Conservation (phyloP, 2,888 invertebrate species). For the Branchipolynoe longqiensis region DNA sequence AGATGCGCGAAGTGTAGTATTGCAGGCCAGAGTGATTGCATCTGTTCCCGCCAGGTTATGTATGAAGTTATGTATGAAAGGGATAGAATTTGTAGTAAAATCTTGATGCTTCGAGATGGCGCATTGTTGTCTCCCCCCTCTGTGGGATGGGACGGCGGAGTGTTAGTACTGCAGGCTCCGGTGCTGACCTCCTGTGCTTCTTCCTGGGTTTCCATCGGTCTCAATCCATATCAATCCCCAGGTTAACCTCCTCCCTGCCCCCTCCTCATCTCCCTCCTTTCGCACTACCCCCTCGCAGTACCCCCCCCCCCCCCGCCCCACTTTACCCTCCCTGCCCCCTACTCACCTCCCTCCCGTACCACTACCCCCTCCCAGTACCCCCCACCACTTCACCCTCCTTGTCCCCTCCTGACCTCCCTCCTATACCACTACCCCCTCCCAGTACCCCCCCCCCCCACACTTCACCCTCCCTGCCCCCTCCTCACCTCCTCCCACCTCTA, state of each 20-base stretch:
- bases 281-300: neutral
- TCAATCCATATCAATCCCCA: no score
- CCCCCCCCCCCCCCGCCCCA: neutral
- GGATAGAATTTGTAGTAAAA: no score
- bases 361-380: neutral
- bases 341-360: neutral
- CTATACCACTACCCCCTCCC: neutral
- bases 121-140: no score
- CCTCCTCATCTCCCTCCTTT: neutral
- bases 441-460: neutral
- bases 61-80: no score
- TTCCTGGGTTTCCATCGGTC: no score
- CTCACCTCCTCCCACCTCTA: neutral
- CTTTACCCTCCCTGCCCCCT: neutral
- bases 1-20: no score
- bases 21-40: no score
- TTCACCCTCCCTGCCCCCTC: conserved; percentile 8
- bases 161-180: no score
- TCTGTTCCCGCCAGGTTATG: no score
- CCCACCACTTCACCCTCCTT: neutral
- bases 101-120: no score
- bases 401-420: neutral
- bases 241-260: neutral
- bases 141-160: no score
- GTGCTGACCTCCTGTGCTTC: no score